These are phyloP conservation scores for Troides helena DNA, from an alignment of 2,888 invertebrate species.

Conservation along the genomic window DNA sequence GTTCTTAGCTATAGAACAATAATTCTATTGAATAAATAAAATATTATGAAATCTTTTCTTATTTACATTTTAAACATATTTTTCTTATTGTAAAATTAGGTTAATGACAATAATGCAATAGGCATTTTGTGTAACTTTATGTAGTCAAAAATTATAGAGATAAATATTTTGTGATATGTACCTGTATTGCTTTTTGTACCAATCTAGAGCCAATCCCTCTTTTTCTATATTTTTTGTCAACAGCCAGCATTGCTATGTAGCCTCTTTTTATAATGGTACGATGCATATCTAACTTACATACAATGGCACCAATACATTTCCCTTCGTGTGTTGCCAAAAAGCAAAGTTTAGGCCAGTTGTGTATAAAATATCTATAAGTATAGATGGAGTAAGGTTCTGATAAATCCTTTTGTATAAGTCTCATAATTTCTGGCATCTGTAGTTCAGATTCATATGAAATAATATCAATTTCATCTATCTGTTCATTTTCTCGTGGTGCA, in stretches of 20 bases:
- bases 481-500: conserved; percentile 43
- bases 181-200: conserved; percentile 88
- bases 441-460: conserved; percentile 93
- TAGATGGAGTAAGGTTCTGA: conserved; percentile 99
- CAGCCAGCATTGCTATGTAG: conserved; percentile 99
- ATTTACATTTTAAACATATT: too few relatives aligned
- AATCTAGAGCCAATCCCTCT: conserved; percentile 93
- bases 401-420: conserved; percentile 98
- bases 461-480: conserved; percentile 64
- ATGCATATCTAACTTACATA: conserved; percentile 98
- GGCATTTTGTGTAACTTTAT: not conserved
- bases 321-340: conserved; percentile 95
- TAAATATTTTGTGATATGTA: conserved; percentile 40
- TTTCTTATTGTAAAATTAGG: too few relatives aligned
- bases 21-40: too few relatives aligned
- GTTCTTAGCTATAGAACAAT: too few relatives aligned
- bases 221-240: conserved; percentile 96
- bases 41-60: too few relatives aligned
- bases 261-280: conserved; percentile 94
- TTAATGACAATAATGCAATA: not conserved
- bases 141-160: not conserved
- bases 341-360: conserved; percentile 99
- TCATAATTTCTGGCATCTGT: conserved; percentile 99
- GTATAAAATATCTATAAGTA: conserved; percentile 99
- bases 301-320: conserved; percentile 97